Percentiles rank a stretch among this genome's conserved stretches.
These are phyloP conservation scores for Schizotus pectinicornis DNA, from an alignment of 2,888 invertebrate species.

Conservation along the genomic window DNA sequence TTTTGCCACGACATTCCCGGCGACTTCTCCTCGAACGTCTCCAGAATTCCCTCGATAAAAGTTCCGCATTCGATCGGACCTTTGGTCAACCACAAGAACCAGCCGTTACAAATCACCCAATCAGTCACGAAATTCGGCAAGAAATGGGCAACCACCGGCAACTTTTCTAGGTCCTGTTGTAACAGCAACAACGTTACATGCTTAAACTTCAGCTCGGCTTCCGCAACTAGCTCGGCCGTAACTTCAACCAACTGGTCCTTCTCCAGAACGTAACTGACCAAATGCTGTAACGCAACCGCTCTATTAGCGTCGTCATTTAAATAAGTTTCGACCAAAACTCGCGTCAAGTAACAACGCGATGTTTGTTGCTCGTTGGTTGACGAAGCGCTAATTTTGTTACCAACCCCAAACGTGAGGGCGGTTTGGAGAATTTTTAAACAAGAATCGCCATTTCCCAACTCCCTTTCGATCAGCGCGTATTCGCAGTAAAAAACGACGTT, in stretches of 20 bases:
- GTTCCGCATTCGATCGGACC: conserved; percentile 51
- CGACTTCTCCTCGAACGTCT: conserved; percentile 40
- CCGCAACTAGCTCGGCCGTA: conserved; percentile 42
- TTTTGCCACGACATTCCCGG: conserved; percentile 45
- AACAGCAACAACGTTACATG: conserved; percentile 48
- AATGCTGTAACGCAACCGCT: conserved; percentile 41
- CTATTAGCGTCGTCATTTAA: conserved; percentile 30
- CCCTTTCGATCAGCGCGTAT: conserved; percentile 67
- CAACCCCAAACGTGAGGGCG: conserved; percentile 50
- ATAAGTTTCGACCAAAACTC: conserved; percentile 52
- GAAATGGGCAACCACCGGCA: conserved; percentile 55
- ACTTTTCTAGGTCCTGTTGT: conserved; percentile 33
- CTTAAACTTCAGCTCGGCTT: conserved; percentile 51
- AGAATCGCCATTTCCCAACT: conserved; percentile 59
- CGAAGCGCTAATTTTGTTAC: conserved; percentile 35
- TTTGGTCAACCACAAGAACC: conserved; percentile 59
- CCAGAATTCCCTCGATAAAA: conserved; percentile 51
- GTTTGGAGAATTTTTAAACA: conserved; percentile 63
- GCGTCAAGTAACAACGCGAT: conserved; percentile 56
- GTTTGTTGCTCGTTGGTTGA: conserved; percentile 48
- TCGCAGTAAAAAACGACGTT: conserved; percentile 67
- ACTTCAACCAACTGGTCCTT: conserved; percentile 24
- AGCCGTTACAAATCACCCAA: conserved; percentile 62
- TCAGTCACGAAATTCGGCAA: conserved; percentile 62
- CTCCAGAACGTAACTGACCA: conserved; percentile 46